A percentile compares a stretch with the other conserved stretches of the same genome.
Evolutionary conservation across 2,888 invertebrate genomes (phyloP).

Genomic region (Lasioglossum lativentre): DNA sequence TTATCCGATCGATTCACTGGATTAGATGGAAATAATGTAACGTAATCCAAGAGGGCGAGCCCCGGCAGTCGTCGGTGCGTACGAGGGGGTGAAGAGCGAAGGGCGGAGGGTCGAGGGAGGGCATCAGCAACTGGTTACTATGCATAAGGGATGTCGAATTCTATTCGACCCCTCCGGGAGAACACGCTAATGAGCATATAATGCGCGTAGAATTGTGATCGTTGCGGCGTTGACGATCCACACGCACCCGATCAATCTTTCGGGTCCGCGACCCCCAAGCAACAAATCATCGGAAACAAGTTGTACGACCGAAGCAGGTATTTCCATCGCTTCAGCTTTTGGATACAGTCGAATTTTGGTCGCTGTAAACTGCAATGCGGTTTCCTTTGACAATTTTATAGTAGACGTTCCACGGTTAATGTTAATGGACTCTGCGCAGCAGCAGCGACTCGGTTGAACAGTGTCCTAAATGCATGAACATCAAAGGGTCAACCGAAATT

Average conservation of each 20-base stretch:
- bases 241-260: neutral
- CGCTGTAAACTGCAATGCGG: neutral
- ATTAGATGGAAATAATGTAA: slow-evolving; percentile 69
- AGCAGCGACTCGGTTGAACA: neutral
- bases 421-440: neutral
- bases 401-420: neutral
- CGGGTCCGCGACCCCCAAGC: neutral
- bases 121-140: slow-evolving; percentile 61
- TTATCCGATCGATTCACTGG: slow-evolving; percentile 65
- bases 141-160: slow-evolving; percentile 57
- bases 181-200: slow-evolving; percentile 69
- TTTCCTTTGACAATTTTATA: neutral
- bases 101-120: neutral
- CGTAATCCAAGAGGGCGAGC: slow-evolving; percentile 50
- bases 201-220: slow-evolving; percentile 67
- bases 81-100: neutral
- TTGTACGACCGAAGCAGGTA: neutral
- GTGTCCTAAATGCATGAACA: neutral
- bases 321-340: neutral
- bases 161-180: slow-evolving; percentile 26
- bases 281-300: neutral
- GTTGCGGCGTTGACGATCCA: neutral
- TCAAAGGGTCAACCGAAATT: neutral
- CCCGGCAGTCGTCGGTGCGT: neutral
- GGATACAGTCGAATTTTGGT: too few relatives aligned